Base-by-base conservation (phyloP, 1,140 invertebrate species). In the Drosophila lacteicornis region DNA sequence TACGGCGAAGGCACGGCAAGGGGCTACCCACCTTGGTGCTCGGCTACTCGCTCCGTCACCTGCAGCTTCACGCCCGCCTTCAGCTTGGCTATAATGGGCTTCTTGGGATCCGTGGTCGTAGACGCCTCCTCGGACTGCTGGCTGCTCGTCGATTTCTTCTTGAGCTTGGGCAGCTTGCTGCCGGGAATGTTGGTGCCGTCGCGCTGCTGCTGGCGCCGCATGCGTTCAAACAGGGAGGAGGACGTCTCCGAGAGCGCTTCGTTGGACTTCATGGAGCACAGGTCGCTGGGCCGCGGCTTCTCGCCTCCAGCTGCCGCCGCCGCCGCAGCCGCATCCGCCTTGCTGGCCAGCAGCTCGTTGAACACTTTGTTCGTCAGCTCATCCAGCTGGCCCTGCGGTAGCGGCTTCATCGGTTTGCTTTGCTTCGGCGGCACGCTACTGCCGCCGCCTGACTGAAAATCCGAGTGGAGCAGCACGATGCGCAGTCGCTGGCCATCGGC, bases 331-430 rank as follows among this genome's bases (percentile, higher is more conserved):
- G 91, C 91, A 82, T 95, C 93, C 56, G 94, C 92, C 92, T 96
- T 94, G 74, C 95, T 95, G 91, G 96, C 95, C 47, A 97, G 93
- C 40, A 97, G 93, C 79, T 97, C 96, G 91, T 97, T 96, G 93
- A 97, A 98, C 56, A 97, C 96, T 93, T 95, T 95, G 93, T 97
- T 97, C 25, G 97, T 97, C 47, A 97, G 96, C 93, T 97, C 96
- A 80, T 97, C 96, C 49, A 97, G 93, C 9, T 95, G 95, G 9
- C 93, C 93, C 77, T 94, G 94, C 1, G 88, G 81, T 55, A 79
- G 66, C 12, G 85, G 85, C 40, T 88, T 90, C 82, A 90, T 90
- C 1, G 86, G 85, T 85, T 90, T 90, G 51, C 65, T 81, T 51
- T 75, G 85, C 81, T 90, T 90, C 85, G 85, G 85, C 85, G 85